phyloP scores from a whole-genome alignment of 2,888 invertebrate genomes.

The Calephelis perditalis region DNA sequence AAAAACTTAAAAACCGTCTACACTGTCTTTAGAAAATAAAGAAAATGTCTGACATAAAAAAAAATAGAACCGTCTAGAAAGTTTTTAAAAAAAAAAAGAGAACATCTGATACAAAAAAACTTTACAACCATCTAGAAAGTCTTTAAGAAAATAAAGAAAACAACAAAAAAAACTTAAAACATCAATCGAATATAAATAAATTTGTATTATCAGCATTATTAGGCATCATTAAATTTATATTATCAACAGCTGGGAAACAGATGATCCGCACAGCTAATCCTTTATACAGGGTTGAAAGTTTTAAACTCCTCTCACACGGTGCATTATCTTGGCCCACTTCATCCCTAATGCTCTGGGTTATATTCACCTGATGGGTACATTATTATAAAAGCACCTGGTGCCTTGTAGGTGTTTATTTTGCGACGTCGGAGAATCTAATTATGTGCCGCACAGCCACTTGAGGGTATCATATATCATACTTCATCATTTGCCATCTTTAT shows the following conservation, averaged over 20 bases:
- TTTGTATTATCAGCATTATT: no score
- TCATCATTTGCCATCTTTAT: slow-evolving; percentile 39
- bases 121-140: no score
- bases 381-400: slow-evolving; percentile 42
- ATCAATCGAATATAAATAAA: neutral
- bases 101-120: no score
- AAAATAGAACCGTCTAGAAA: no score
- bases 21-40: no score
- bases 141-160: no score
- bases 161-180: no score
- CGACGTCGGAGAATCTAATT: slow-evolving; percentile 30
- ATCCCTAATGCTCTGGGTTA: slow-evolving; percentile 24
- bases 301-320: slow-evolving; percentile 15
- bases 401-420: slow-evolving; percentile 43
- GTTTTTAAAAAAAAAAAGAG: no score
- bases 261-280: slow-evolving; percentile 2
- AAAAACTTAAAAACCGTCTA: no score
- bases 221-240: neutral
- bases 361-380: slow-evolving; percentile 31
- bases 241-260: neutral
- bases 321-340: slow-evolving; percentile 20
- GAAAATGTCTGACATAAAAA: no score
- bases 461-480: slow-evolving; percentile 49
- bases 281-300: slow-evolving; percentile 13
- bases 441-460: slow-evolving; percentile 27